phyloP scores from a whole-genome alignment of 2,888 invertebrate species.

The Dilophus febrilis region DNA sequence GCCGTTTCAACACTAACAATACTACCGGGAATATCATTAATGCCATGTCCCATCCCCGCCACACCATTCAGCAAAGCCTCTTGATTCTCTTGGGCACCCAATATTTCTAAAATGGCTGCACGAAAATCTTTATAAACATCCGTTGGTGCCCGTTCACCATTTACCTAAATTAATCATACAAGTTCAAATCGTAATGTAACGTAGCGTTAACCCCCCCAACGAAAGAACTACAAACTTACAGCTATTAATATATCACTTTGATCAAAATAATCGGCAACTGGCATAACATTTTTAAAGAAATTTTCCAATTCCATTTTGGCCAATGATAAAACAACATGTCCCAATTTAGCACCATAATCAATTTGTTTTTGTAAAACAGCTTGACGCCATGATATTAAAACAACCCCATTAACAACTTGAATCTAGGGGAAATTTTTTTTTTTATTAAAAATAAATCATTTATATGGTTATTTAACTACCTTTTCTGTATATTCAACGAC shows the following conservation, averaged over 20 bases:
- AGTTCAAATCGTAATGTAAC: too few species aligned
- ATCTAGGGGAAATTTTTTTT: slow-evolving; percentile 47
- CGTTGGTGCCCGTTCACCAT: slow-evolving; percentile 71
- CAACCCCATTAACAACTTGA: slow-evolving; percentile 71
- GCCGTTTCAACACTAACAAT: slow-evolving; percentile 44
- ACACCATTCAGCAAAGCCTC: slow-evolving; percentile 41
- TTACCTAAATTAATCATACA: too few species aligned
- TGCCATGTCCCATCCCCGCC: slow-evolving; percentile 37
- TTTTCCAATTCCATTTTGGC: slow-evolving; percentile 78
- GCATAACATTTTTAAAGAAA: slow-evolving; percentile 78
- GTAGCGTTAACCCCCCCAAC: too few species aligned
- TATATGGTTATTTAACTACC: slow-evolving; percentile 43
- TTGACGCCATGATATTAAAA: slow-evolving; percentile 75
- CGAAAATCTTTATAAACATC: slow-evolving; percentile 79
- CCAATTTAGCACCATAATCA: slow-evolving; percentile 75
- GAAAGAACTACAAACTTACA: too few species aligned
- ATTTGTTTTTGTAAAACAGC: slow-evolving; percentile 75
- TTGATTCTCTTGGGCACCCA: slow-evolving; percentile 51
- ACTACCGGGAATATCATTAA: slow-evolving; percentile 42
- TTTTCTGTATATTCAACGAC: slow-evolving; percentile 84
- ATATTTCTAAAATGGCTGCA: slow-evolving; percentile 55
- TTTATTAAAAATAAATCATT: too few species aligned
- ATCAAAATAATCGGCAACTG: slow-evolving; percentile 80
- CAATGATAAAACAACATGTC: slow-evolving; percentile 60
- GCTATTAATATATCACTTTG: slow-evolving; percentile 62